Conservation (phyloP, 2,113 vertebrate species). For the Phalacrocorax pelagicus region DNA sequence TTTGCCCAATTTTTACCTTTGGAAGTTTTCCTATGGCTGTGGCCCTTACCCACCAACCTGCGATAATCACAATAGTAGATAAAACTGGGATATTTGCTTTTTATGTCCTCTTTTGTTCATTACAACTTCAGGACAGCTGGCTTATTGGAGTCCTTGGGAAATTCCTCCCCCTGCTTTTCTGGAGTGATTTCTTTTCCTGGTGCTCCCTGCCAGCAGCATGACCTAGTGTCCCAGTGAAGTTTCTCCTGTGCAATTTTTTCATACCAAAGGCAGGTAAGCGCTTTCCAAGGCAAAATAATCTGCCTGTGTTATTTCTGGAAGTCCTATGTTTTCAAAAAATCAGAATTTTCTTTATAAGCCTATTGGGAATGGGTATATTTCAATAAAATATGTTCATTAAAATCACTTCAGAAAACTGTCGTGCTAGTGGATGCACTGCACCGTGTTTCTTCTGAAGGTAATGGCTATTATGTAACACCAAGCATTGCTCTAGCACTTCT, state of each 20-base stretch:
- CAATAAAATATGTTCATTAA: neutral
- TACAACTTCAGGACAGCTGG: neutral
- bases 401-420: neutral
- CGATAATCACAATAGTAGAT: neutral
- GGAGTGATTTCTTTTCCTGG: fast-evolving
- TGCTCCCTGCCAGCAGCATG: neutral
- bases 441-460: neutral
- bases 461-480: neutral
- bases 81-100: neutral
- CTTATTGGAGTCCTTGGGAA: neutral
- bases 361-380: neutral
- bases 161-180: neutral
- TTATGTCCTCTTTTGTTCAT: neutral
- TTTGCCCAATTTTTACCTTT: neutral
- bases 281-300: neutral
- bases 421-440: fast-evolving
- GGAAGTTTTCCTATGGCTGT: neutral
- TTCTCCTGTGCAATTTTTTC: neutral
- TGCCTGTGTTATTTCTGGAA: neutral
- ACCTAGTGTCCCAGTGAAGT: neutral
- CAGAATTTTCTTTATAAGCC: neutral
- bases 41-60: neutral
- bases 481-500: neutral
- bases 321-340: neutral
- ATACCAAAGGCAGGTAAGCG: neutral